A percentile compares a stretch with the other conserved stretches of the same genome.
Conservation (phyloP, 2,888 invertebrate genomes). For the Notodonta ziczac region DNA sequence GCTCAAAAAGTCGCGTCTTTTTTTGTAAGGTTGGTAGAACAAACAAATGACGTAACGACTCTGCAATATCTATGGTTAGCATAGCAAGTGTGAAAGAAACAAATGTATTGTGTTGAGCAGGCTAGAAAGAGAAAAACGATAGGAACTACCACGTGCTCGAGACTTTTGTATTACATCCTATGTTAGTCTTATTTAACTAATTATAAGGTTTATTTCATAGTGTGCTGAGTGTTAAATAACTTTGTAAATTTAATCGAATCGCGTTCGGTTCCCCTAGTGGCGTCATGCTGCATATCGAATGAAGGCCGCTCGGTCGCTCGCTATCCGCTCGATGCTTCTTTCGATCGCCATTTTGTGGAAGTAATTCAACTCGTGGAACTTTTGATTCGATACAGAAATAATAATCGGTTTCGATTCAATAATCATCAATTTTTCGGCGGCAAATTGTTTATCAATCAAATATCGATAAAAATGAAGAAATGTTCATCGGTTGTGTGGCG, state of each 20-base stretch:
- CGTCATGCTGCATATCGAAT: conserved; percentile 47
- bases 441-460: conserved; percentile 55
- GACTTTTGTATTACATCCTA: background rate
- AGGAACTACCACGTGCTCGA: conserved; percentile 20
- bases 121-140: conserved; percentile 24
- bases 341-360: conserved; percentile 67
- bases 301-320: conserved; percentile 48
- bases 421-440: conserved; percentile 58
- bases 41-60: conserved; percentile 20
- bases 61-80: background rate
- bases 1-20: conserved; percentile 12
- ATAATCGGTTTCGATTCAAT: conserved; percentile 61
- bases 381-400: conserved; percentile 68
- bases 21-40: conserved; percentile 35
- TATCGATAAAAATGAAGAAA: conserved; percentile 71
- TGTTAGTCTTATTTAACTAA: fast-evolving
- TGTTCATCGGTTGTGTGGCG: conserved; percentile 75
- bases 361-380: conserved; percentile 48
- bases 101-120: conserved; percentile 11
- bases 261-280: conserved; percentile 17
- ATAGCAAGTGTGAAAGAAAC: background rate
- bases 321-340: conserved; percentile 53
- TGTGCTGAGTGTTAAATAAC: background rate
- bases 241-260: conserved; percentile 14
- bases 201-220: conserved; percentile 12